These are phyloP conservation scores for Alsophila aescularia DNA, from an alignment of 2,888 invertebrate genomes.

Conservation along the genomic window DNA sequence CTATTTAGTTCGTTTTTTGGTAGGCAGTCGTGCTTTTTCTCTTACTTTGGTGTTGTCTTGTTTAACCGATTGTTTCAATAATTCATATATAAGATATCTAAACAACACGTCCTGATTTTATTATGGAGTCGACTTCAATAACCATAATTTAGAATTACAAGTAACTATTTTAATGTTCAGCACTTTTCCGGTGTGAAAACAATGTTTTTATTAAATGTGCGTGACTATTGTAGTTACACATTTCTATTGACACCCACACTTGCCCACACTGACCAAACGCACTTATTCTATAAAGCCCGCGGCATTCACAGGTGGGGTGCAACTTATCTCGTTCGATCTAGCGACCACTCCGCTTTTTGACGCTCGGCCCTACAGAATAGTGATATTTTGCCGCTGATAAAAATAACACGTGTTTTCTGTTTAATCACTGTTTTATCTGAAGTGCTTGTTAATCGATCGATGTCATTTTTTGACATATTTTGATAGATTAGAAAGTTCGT, in stretches of 20 bases:
- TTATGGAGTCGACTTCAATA: too few relatives aligned
- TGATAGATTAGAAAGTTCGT: conserved; percentile 46
- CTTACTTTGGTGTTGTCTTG: too few relatives aligned
- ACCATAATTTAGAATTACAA: too few relatives aligned
- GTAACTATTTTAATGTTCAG: too few relatives aligned
- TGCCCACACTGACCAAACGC: conserved; percentile 18
- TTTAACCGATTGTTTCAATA: too few relatives aligned
- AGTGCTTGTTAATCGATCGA: conserved; percentile 48
- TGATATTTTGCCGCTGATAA: conserved; percentile 60
- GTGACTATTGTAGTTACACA: conserved; percentile 36
- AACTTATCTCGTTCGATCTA: conserved; percentile 67
- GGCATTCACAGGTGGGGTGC: conserved; percentile 62
- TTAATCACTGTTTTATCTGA: conserved; percentile 61
- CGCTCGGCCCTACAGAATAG: conserved; percentile 57
- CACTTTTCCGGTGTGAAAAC: conserved; percentile 17
- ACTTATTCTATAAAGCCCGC: conserved; percentile 32
- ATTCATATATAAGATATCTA: too few relatives aligned
- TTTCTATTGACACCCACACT: conserved; percentile 28
- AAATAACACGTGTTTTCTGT: conserved; percentile 71
- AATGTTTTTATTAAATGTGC: conserved; percentile 31
- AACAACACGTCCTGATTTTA: too few relatives aligned
- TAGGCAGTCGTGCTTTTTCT: too few relatives aligned
- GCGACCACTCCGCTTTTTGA: conserved; percentile 75
- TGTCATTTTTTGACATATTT: conserved; percentile 44
- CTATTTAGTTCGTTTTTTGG: too few relatives aligned